These are phyloP conservation scores for Erethizon dorsatum DNA, from an alignment of 2,797 vertebrate species.

Conservation along the genomic window DNA sequence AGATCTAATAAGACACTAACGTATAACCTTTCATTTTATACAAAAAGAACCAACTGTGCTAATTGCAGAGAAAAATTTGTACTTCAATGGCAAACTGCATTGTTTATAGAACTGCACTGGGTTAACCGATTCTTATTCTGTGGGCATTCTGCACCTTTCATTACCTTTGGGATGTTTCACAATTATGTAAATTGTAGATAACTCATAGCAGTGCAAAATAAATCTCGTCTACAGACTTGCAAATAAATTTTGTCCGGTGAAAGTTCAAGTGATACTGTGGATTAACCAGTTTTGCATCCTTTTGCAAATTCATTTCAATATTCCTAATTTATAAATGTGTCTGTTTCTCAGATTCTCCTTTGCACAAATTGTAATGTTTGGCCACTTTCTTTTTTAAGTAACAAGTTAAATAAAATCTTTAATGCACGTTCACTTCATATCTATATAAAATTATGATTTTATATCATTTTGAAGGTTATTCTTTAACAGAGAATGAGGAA, in stretches of 20 bases:
- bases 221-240: slow-evolving; percentile 38
- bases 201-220: neutral
- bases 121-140: neutral
- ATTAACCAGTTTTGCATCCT: slow-evolving; percentile 1
- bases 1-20: neutral
- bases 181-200: slow-evolving; percentile 53
- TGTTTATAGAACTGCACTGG: neutral
- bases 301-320: slow-evolving; percentile 57
- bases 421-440: slow-evolving; percentile 4
- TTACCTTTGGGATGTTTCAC: slow-evolving; percentile 37
- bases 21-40: neutral
- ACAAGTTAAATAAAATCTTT: slow-evolving; percentile 56
- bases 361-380: neutral
- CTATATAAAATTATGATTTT: slow-evolving; percentile 22
- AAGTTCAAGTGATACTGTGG: slow-evolving; percentile 41
- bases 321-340: slow-evolving; percentile 22
- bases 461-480: slow-evolving; percentile 48
- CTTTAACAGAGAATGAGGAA: slow-evolving; percentile 50
- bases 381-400: slow-evolving; percentile 38
- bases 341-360: slow-evolving; percentile 38
- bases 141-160: neutral
- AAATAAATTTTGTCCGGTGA: slow-evolving; percentile 47
- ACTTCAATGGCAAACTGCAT: neutral
- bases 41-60: neutral
- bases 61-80: neutral